phyloP scores from a whole-genome alignment of 2,888 invertebrate genomes.

The Sinohyriopsis cumingii region DNA sequence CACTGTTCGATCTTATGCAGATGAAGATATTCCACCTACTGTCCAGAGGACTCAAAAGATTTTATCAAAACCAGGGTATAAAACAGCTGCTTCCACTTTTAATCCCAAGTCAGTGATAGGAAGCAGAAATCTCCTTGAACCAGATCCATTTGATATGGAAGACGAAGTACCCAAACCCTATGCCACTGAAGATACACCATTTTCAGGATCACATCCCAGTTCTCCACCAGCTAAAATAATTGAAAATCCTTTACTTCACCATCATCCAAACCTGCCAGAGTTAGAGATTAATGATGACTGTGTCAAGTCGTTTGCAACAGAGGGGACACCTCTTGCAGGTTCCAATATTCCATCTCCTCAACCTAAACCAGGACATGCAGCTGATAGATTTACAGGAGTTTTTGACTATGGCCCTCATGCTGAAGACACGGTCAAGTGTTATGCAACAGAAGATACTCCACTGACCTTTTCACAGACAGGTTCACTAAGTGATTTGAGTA shows the following conservation, averaged over 20 bases:
- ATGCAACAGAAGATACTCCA: slow-evolving; percentile 91
- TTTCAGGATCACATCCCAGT: slow-evolving; percentile 83
- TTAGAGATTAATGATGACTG: slow-evolving; percentile 79
- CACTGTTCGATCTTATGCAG: slow-evolving; percentile 15
- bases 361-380: not conserved
- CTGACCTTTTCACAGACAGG: slow-evolving; percentile 88
- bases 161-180: slow-evolving; percentile 80
- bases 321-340: slow-evolving; percentile 87
- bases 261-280: slow-evolving; percentile 8
- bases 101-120: slow-evolving; percentile 1
- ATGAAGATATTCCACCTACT: slow-evolving; percentile 41
- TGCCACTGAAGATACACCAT: slow-evolving; percentile 90
- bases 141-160: slow-evolving; percentile 8
- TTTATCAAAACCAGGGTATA: slow-evolving; percentile 4
- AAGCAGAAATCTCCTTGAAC: slow-evolving; percentile 5
- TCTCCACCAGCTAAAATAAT: slow-evolving; percentile 20
- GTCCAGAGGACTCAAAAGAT: slow-evolving; percentile 21
- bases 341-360: slow-evolving; percentile 89
- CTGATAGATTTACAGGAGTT: slow-evolving; percentile 1
- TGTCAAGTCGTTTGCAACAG: slow-evolving; percentile 91
- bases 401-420: slow-evolving; percentile 1
- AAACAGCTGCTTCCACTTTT: slow-evolving; percentile 3
- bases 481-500: slow-evolving; percentile 88
- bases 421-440: slow-evolving; percentile 79
- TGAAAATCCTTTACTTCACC: too few species aligned